Base-by-base conservation (phyloP, 2,797 vertebrate genomes). In the Sebastes dallii region DNA sequence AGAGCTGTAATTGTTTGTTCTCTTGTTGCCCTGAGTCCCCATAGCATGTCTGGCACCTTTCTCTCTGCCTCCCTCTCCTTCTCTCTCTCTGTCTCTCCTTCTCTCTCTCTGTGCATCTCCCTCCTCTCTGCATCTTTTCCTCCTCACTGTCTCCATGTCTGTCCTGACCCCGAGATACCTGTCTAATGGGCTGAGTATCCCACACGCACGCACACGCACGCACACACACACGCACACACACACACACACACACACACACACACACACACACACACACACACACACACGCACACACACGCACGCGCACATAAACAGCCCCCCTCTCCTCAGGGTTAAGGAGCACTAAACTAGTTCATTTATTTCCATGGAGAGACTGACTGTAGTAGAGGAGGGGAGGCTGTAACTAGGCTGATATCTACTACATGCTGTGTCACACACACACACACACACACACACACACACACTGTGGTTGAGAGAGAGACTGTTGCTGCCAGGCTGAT, bases 281-380 rank as follows among this genome's bases (percentile, higher is more conserved):
- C 27, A n/a, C 58, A 0, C 2, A 1, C 7, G 5, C 27, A 27
- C 1, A 4, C 25, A 25, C 25, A 27, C 25, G n/a, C 59, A 9
- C 69, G 66, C 18, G 55, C 55, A 72, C 73, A 77, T n/a, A 69
- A 32, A 81, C 76, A 78, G 56, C 18, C 61, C 67, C 85, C 89
- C 91, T 77, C 80, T 86, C 83, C 84, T 82, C 76, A 18, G 83
- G 89, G 87, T 91, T 89, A 89, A 92, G 86, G 82, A 82, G 78
- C 81, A 42, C 88, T 89, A 90, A 92, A 94, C 89, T 89, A 87
- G 90, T 91, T 92, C 87, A 94, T 86, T 91, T 88, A 87, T 91
- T 91, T 92, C 89, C 89, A 88, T 83, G 73, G 89, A 91, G 88
- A 91, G 89, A 69, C 77, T 75, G 78, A 85, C 82, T 90, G 66